These are phyloP conservation scores for Chelmon rostratus DNA, from an alignment of 2,797 vertebrate genomes.

Conservation along the genomic window DNA sequence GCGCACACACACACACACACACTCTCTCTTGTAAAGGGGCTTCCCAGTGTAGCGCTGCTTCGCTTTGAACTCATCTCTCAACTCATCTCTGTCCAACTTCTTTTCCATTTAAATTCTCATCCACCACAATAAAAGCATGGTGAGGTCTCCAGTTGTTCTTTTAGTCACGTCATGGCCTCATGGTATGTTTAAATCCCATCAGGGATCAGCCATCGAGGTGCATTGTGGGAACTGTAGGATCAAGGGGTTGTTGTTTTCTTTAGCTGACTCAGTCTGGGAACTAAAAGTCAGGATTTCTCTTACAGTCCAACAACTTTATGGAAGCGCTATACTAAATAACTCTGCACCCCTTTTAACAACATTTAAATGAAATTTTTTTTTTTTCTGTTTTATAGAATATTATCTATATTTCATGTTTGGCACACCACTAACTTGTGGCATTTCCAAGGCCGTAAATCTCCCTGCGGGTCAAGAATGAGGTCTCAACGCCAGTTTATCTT, in stretches of 20 bases:
- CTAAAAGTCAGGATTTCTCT: background rate
- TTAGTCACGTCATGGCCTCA: background rate
- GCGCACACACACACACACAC: background rate
- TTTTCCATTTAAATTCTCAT: background rate
- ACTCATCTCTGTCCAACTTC: conserved; percentile 13
- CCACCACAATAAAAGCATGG: background rate
- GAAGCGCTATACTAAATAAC: background rate
- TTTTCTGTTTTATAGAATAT: background rate
- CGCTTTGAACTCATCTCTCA: background rate
- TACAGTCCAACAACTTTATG: background rate
- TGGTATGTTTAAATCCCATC: background rate
- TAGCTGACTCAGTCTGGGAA: background rate
- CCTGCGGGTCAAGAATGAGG: background rate
- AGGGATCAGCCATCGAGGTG: background rate
- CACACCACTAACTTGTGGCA: background rate
- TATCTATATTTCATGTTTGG: background rate
- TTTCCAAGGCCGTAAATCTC: background rate
- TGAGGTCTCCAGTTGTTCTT: background rate
- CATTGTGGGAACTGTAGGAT: background rate
- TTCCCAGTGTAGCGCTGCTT: background rate
- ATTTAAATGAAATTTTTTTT: background rate
- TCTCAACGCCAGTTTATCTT: background rate
- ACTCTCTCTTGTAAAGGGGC: conserved; percentile 12
- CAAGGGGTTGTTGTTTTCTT: background rate
- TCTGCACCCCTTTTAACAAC: too few species aligned